Base-by-base conservation (phyloP, 2,113 vertebrate genomes). In the Chlorodrepanis virens region DNA sequence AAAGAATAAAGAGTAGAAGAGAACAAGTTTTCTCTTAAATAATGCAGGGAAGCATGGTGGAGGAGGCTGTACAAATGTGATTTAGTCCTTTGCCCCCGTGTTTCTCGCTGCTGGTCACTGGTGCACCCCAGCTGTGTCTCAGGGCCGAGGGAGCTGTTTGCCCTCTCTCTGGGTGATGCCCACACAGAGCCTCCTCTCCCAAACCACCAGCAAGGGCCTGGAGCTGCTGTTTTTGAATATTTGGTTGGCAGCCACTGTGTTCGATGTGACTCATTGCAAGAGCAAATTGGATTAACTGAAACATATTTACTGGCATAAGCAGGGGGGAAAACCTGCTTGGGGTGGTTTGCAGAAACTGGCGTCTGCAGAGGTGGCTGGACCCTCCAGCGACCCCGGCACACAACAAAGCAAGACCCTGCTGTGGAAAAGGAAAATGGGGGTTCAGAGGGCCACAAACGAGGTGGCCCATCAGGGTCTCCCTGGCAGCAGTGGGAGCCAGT, bases 281-380 rank as follows among this genome's bases (percentile, higher is more conserved):
- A 94, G 79, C 75, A 96, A 96, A 96, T 93, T 96, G 92, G 75
- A 95, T 96, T 88, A 96, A 84, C 25, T 65, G 88, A 53, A 93
- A 93, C 50, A 12, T 52, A 71, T 94, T 95, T 88, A 94, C 67
- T 53, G 75, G 90, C n/a, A 76, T 50, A 83, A 90, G 64, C 59
- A 63, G 40, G 17, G 5, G 6, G 4, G 4, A 22, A 42, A 14
- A 0, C 14, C 33, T 28, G 56, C 5, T 8, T 5, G 49, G 54
- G 28, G 33, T 3, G 74, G 35, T 75, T 29, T 59, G 69, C 17
- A 63, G 80, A 42, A 74, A 37, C 17, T 0, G 5, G n/a, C 9
- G 22, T 25, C 64, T 91, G 78, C 52, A 56, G 85, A 45, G 56
- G 69, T 68, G 63, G 8, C 40, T 69, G 81, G 39, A 11, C 19